Evolutionary conservation across 2,797 vertebrate species (phyloP).

Genomic region (Astyanax mexicanus): DNA sequence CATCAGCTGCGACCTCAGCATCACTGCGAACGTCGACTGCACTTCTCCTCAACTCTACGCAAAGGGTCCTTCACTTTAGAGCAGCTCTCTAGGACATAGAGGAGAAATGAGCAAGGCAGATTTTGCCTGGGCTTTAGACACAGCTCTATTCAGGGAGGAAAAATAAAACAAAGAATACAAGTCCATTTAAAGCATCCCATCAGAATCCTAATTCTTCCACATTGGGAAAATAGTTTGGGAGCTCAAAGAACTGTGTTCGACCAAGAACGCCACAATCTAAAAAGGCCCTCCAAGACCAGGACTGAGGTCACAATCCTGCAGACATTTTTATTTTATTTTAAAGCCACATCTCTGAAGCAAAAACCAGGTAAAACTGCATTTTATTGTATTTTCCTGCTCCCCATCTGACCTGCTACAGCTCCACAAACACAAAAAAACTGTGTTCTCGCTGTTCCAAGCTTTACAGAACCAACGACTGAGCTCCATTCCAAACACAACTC

Average conservation of each 20-base stretch:
- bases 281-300: neutral
- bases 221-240: neutral
- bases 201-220: neutral
- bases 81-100: too few relatives aligned
- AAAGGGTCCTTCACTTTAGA: too few relatives aligned
- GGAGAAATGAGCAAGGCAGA: too few relatives aligned
- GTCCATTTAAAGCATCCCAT: neutral
- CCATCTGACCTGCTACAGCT: neutral
- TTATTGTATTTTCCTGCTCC: constrained; percentile 46
- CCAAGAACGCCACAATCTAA: neutral
- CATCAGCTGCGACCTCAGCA: too few relatives aligned
- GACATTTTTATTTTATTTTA: neutral
- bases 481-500: too few relatives aligned
- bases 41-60: too few relatives aligned
- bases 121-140: too few relatives aligned
- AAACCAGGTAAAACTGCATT: constrained; percentile 20
- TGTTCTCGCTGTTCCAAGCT: neutral
- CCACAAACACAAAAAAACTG: neutral
- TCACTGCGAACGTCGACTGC: too few relatives aligned
- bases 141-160: too few relatives aligned
- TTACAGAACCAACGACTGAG: too few relatives aligned
- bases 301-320: neutral
- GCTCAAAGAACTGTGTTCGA: neutral
- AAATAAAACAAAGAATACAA: neutral
- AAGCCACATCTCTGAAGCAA: constrained; percentile 9